Percentiles rank a stretch among this genome's conserved stretches.
These are phyloP conservation scores for Pissodes strobi DNA, from an alignment of 1,140 invertebrate genomes.

Conservation along the genomic window DNA sequence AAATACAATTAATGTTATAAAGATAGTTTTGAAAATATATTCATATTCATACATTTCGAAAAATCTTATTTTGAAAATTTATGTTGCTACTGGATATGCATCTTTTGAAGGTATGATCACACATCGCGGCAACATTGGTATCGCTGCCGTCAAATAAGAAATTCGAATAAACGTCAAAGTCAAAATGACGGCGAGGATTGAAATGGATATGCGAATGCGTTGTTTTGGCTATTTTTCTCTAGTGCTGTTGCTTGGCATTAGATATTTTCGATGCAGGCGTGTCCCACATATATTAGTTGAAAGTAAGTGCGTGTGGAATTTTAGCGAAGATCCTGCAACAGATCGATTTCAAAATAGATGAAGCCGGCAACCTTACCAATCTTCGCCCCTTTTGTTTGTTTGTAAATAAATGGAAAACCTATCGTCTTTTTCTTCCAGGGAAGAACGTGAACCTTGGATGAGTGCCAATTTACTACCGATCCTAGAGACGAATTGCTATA, in stretches of 20 bases:
- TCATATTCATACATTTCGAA: too few species aligned
- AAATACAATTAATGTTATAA: too few species aligned
- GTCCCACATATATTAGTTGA: constrained; percentile 48
- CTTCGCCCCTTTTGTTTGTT: constrained; percentile 42
- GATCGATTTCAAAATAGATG: constrained; percentile 7
- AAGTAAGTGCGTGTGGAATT: constrained; percentile 50
- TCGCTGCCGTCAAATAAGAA: too few species aligned
- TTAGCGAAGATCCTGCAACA: constrained; percentile 40
- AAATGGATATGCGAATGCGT: constrained; percentile 55
- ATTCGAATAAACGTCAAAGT: constrained; percentile 41
- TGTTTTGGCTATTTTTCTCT: constrained; percentile 46
- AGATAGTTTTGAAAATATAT: too few species aligned
- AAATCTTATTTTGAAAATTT: too few species aligned
- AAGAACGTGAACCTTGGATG: constrained; percentile 13
- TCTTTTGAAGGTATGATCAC: too few species aligned
- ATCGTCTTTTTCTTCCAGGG: background rate
- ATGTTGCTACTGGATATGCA: too few species aligned
- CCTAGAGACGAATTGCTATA: constrained; percentile 1
- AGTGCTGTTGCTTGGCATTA: constrained; percentile 13
- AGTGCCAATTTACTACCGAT: constrained; percentile 6
- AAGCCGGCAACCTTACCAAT: constrained; percentile 37
- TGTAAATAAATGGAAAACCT: constrained; percentile 30
- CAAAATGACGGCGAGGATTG: constrained; percentile 14
- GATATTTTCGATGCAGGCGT: constrained; percentile 56
- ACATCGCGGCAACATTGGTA: too few species aligned